These are phyloP conservation scores for Forficula auricularia DNA, from an alignment of 1,140 invertebrate genomes.

Conservation along the genomic window DNA sequence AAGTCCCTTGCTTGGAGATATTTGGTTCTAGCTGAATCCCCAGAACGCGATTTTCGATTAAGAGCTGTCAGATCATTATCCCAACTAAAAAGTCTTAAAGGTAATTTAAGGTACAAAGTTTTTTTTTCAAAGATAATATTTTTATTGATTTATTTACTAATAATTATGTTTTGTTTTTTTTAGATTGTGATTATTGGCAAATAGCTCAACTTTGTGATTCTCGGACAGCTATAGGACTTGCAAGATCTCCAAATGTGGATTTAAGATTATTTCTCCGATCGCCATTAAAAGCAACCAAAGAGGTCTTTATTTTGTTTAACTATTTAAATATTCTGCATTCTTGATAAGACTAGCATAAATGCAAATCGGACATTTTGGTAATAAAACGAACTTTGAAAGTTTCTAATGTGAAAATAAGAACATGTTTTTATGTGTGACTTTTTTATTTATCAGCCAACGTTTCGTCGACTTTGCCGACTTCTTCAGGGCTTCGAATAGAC, in stretches of 20 bases:
- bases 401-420: no score
- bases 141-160: neutral
- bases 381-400: constrained; percentile 3
- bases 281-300: constrained; percentile 19
- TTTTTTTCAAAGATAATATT: neutral
- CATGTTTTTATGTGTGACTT: no score
- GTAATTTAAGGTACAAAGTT: constrained; percentile 12
- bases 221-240: constrained; percentile 41
- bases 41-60: constrained; percentile 16
- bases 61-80: constrained; percentile 23
- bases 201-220: constrained; percentile 45
- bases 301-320: no score
- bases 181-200: constrained; percentile 41
- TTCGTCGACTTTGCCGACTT: no score
- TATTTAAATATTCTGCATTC: no score
- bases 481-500: no score
- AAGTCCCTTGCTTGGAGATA: constrained; percentile 19
- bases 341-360: no score
- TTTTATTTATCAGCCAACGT: no score
- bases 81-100: constrained; percentile 24
- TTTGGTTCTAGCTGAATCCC: constrained; percentile 21
- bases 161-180: neutral
- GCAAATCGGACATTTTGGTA: neutral
- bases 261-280: constrained; percentile 42
- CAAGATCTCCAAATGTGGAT: constrained; percentile 35